Conservation (phyloP, 1,140 invertebrate species). For the Drusus annulatus region DNA sequence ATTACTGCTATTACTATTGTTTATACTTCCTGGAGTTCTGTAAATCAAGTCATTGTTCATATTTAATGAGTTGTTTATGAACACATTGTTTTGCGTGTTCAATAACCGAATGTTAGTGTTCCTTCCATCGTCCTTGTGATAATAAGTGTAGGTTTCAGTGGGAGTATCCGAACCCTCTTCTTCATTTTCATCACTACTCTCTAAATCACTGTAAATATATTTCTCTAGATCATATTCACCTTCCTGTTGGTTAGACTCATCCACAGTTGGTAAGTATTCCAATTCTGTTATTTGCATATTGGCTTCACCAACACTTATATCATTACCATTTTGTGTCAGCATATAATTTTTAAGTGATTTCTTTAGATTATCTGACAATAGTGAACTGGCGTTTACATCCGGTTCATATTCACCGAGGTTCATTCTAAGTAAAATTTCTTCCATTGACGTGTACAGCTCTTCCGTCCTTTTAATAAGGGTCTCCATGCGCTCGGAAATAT, state of each 20-base stretch:
- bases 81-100: no score
- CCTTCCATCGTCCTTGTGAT: no score
- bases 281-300: no score
- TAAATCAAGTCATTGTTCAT: no score
- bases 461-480: neutral
- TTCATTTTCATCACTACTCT: neutral
- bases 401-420: neutral
- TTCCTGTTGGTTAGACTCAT: neutral
- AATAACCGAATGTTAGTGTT: no score
- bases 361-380: conserved; percentile 4
- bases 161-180: neutral
- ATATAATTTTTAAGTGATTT: neutral
- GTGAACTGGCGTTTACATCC: neutral
- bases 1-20: no score
- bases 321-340: neutral
- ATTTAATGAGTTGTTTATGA: no score
- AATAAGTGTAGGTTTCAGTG: no score
- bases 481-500: neutral
- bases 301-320: neutral
- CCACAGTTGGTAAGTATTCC: no score
- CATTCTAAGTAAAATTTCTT: conserved; percentile 18
- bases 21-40: no score
- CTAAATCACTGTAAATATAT: neutral
- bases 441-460: neutral
- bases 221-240: neutral